Base-by-base conservation (phyloP, 37 sponge, comb jelly and placozoan genomes). In the Lycopodina hypogea region DNA sequence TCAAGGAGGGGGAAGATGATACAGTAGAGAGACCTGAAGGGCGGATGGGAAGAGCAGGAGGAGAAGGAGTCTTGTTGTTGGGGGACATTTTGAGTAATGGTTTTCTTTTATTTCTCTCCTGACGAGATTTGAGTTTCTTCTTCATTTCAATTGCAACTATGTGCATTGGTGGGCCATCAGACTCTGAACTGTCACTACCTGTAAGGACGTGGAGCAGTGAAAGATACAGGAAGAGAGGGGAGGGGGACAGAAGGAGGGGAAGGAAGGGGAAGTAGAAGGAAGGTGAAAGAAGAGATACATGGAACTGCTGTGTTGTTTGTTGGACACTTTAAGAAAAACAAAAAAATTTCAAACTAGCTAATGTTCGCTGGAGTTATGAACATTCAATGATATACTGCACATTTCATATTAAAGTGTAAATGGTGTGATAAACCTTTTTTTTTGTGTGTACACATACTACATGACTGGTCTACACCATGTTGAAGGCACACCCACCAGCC, bases 141-240 rank as follows among this genome's bases (percentile, higher is more conserved):
- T 72, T 68, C 21, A 56, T 78, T 39, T 62, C 14, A 29, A 48
- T 78, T 51, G 26, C 30, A 4, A 69, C 48, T 7, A 81, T 18
- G 64, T 87, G 86, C 72, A 90, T 74, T 7, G 96, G 96, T 33
- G 88, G 87, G 21, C 97, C 97, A 81, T 97, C 97, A 17, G 94
- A 93, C 48, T 86, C 90, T 32, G 94, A 93, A 61, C 97, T 97
- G 48, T 97, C 94, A 78, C 88, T 87, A 8, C 97, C 97, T 42
- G 66, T 83, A 78, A 83, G 28, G 48, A 15, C 4, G 61, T 4
- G 12, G 28, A 60, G 29, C 14, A 6, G 6, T 3, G 61, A 60
- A 15, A 12, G 4, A 3, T 15, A 12, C 14, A 6, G 6, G 29
- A 15, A 60, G 61, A 12, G 4, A 3, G 9, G 4, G 48, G 48